Evolutionary conservation across 1,140 invertebrate genomes (phyloP), one percentile per base, ranked within the genome.

Genomic region (Cyphomyrmex costatus): DNA sequence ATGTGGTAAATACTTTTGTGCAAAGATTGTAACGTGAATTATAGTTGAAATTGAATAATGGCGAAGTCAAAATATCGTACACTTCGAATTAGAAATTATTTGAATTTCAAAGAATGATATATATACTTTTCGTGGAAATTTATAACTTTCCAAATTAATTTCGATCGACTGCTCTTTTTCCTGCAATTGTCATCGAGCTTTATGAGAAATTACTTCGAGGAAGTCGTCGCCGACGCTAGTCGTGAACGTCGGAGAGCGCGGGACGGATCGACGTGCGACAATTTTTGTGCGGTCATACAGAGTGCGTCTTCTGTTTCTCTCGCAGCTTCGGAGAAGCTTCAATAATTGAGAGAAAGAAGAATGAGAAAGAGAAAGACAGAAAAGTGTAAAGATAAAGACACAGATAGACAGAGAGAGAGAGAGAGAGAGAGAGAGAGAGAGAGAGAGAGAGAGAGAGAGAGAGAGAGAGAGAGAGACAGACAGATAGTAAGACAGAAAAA

Each of bases 231-330:
- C 16, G 27, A 53, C 0, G 30, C 46, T 80, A 61, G 14, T 51
- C 30, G 12, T 46, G 14, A 49, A 12, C 19, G 27, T 14, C 79
- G 53, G 49, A 33, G 14, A 74, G 30, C n/a, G 73, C 61, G 76
- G 49, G 10, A 66, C 84, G 42, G 46, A 80, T 66, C 61, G 61
- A 56, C 27, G 63, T 51, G 63, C 24, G 49, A 56, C 33, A 87
- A 49, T 68, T 27, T 76, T 53, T 58, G 14, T 71, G 56, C 68
- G 8, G 49, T 80, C 51, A 73, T 89, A 87, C 88, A 91, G 88
- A 89, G 89, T 88, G 88, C 86, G 86, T 51, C 65, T 77, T 87
- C 84, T 42, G 58, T 86, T 79, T 84, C 82, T 68, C 84, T 83
- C 53, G n/a, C n/a, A 58, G 58, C 78, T 56, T 76, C n/a, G 76